phyloP scores from a whole-genome alignment of 2,888 invertebrate genomes.

The Xanthorhoe spadicearia region DNA sequence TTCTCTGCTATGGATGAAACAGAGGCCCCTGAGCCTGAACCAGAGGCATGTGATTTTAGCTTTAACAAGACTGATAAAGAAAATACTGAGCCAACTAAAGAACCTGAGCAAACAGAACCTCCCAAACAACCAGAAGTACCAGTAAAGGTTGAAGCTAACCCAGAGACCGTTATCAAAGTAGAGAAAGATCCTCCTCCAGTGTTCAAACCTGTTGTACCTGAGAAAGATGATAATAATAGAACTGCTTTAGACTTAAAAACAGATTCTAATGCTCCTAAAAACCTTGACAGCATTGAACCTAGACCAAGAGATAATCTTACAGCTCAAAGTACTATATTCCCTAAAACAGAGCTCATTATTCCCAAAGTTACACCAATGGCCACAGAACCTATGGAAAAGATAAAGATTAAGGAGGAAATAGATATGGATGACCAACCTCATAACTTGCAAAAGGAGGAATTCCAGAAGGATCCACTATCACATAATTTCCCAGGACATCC shows the following conservation, averaged over 20 bases:
- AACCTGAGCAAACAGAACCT: conserved; percentile 60
- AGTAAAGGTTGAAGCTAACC: conserved; percentile 65
- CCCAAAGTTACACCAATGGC: conserved; percentile 85
- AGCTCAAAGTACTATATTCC: conserved; percentile 65
- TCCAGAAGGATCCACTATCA: conserved; percentile 76
- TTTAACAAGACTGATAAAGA: conserved; percentile 78
- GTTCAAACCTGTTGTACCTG: conserved; percentile 58
- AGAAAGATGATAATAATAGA: conserved; percentile 68
- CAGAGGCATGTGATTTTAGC: conserved; percentile 80
- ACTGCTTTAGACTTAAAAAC: conserved; percentile 74
- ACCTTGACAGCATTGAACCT: conserved; percentile 63
- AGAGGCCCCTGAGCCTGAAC: conserved; percentile 81
- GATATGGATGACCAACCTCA: conserved; percentile 75
- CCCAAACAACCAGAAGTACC: conserved; percentile 68
- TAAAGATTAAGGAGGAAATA: conserved; percentile 82
- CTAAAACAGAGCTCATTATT: conserved; percentile 87
- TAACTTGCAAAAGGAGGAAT: conserved; percentile 78
- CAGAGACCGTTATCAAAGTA: conserved; percentile 66
- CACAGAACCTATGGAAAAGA: conserved; percentile 77
- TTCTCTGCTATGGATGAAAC: conserved; percentile 91
- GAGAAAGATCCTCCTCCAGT: conserved; percentile 72
- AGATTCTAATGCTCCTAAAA: conserved; percentile 63
- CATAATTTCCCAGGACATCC: conserved; percentile 75
- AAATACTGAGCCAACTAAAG: conserved; percentile 70
- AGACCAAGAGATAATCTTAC: conserved; percentile 53